Conservation (phyloP, 2,797 vertebrate species). For the Miichthys miiuy region DNA sequence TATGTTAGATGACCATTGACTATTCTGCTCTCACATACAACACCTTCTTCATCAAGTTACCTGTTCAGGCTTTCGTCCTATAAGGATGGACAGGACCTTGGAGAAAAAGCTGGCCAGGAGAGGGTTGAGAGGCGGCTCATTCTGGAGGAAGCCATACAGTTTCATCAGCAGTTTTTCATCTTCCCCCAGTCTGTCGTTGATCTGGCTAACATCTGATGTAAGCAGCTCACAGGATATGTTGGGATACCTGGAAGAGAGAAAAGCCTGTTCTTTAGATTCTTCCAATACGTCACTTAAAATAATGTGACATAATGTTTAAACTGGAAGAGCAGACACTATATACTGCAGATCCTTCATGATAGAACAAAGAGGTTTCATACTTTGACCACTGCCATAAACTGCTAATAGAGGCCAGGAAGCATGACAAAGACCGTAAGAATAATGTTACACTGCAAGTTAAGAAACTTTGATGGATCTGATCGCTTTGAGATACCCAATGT, state of each 20-base stretch:
- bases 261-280: background rate
- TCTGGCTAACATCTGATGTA: conserved; percentile 96
- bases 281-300: background rate
- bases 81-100: conserved; percentile 98
- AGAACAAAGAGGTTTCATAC: too few species aligned
- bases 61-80: conserved; percentile 99
- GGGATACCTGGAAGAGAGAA: conserved; percentile 87
- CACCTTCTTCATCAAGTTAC: conserved; percentile 72
- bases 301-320: background rate
- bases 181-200: conserved; percentile 96
- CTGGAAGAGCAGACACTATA: background rate
- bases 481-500: too few species aligned
- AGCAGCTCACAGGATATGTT: conserved; percentile 99
- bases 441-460: too few species aligned
- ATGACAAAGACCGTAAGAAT: too few species aligned
- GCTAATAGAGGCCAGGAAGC: too few species aligned
- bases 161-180: conserved; percentile 95
- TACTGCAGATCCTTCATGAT: background rate
- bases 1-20: background rate
- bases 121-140: conserved; percentile 94
- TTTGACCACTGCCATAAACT: too few species aligned
- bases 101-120: conserved; percentile 99
- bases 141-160: conserved; percentile 96
- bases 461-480: too few species aligned
- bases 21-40: background rate